phyloP scores from a whole-genome alignment of 2,888 invertebrate genomes.

The Phortica magna region DNA sequence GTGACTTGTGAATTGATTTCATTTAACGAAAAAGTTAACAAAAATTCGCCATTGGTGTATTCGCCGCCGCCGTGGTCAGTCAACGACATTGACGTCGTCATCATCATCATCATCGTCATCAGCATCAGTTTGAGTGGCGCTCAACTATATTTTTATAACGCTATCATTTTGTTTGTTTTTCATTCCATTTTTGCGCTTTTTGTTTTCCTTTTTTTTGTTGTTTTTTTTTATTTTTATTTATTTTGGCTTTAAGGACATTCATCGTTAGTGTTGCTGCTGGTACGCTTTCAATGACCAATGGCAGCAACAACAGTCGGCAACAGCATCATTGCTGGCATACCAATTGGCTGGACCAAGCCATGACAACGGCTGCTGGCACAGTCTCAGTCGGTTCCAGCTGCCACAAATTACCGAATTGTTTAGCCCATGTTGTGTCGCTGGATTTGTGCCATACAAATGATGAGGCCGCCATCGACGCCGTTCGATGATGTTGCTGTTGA shows the following conservation, averaged over 20 bases:
- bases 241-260: constrained; percentile 65
- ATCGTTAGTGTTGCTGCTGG: constrained; percentile 60
- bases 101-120: constrained; percentile 44
- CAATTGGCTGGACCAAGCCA: constrained; percentile 56
- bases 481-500: constrained; percentile 55
- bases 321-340: constrained; percentile 64
- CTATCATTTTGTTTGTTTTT: constrained; percentile 15
- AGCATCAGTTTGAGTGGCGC: constrained; percentile 36
- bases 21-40: constrained; percentile 73
- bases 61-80: background rate
- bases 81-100: constrained; percentile 27
- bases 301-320: constrained; percentile 64
- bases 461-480: background rate
- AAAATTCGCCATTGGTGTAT: constrained; percentile 50
- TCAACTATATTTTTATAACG: constrained; percentile 51
- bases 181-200: constrained; percentile 62
- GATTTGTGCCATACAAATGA: constrained; percentile 61
- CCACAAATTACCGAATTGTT: constrained; percentile 67
- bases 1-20: constrained; percentile 77
- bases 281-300: constrained; percentile 64
- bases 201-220: constrained; percentile 48
- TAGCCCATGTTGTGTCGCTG: constrained; percentile 23
- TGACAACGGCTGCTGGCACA: background rate
- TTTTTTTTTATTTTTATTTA: constrained; percentile 61
- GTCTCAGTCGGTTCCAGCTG: constrained; percentile 48